Percentiles rank a stretch among this genome's conserved stretches.
phyloP scores from a whole-genome alignment of 1,140 invertebrate genomes.

The Tetraneura akinire region DNA sequence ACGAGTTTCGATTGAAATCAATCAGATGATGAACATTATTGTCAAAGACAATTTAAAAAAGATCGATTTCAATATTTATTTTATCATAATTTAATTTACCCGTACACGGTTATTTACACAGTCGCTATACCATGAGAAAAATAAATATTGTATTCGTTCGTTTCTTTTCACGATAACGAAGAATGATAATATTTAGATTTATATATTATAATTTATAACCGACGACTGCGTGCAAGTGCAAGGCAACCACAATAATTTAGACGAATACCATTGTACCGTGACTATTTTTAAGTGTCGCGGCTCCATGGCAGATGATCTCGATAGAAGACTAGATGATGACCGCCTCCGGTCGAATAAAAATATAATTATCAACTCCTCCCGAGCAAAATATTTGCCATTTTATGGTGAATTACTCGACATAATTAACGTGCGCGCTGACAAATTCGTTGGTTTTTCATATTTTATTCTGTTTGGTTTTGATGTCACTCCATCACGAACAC shows the following conservation, averaged over 20 bases:
- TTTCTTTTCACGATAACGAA: not conserved
- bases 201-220: not conserved
- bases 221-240: not conserved
- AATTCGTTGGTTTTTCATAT: not conserved
- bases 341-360: not conserved
- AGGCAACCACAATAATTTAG: constrained; percentile 1
- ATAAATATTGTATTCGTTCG: too few relatives aligned
- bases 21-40: too few relatives aligned
- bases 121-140: too few relatives aligned
- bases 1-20: too few relatives aligned
- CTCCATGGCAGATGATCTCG: constrained; percentile 10
- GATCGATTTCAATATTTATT: too few relatives aligned
- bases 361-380: not conserved
- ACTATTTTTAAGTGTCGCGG: not conserved
- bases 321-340: not conserved
- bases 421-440: not conserved
- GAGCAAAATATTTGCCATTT: constrained; percentile 17
- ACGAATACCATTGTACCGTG: constrained; percentile 4
- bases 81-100: too few relatives aligned
- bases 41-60: too few relatives aligned
- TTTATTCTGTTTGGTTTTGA: not conserved
- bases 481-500: not conserved
- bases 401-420: constrained; percentile 12
- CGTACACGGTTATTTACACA: too few relatives aligned
- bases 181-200: too few relatives aligned